Evolutionary conservation across 2,888 invertebrate species (phyloP).

Genomic region (Malachius bipustulatus): DNA sequence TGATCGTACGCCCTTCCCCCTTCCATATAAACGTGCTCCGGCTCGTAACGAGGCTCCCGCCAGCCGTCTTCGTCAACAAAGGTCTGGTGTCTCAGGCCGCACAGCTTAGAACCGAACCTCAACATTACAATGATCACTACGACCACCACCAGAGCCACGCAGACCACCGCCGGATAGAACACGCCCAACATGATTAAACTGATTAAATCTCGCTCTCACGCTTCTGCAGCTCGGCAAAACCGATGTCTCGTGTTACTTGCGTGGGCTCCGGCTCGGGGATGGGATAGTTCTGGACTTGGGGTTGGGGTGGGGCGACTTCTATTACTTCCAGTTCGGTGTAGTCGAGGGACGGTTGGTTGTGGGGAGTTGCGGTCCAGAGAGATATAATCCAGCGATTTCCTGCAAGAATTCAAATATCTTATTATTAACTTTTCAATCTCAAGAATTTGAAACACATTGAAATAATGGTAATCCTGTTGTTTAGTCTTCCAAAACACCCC

Average conservation of each 20-base stretch:
- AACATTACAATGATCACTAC: conserved; percentile 60
- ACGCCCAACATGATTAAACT: conserved; percentile 49
- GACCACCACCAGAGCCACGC: conserved; percentile 60
- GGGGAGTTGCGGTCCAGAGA: conserved; percentile 73
- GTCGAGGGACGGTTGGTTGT: conserved; percentile 71
- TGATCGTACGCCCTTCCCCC: no score
- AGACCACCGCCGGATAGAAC: conserved; percentile 66
- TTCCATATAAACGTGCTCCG: no score
- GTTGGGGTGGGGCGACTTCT: conserved; percentile 32
- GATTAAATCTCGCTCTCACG: conserved; percentile 66
- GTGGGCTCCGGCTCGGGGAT: conserved; percentile 46
- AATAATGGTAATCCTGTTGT: no score
- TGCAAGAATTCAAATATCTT: conserved; percentile 28
- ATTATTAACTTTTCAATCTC: no score
- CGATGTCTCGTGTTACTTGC: conserved; percentile 19
- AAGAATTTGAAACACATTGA: no score
- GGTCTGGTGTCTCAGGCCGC: conserved; percentile 56
- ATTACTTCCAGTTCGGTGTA: conserved; percentile 56
- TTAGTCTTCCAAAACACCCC: no score
- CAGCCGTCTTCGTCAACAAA: conserved; percentile 53
- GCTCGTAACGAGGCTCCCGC: conserved; percentile 54
- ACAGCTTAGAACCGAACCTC: conserved; percentile 60
- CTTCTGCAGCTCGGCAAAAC: conserved; percentile 42
- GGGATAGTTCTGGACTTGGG: conserved; percentile 24
- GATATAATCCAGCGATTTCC: conserved; percentile 78